Base-by-base conservation (phyloP, 1,140 invertebrate genomes). In the Drosophila repletoides region DNA sequence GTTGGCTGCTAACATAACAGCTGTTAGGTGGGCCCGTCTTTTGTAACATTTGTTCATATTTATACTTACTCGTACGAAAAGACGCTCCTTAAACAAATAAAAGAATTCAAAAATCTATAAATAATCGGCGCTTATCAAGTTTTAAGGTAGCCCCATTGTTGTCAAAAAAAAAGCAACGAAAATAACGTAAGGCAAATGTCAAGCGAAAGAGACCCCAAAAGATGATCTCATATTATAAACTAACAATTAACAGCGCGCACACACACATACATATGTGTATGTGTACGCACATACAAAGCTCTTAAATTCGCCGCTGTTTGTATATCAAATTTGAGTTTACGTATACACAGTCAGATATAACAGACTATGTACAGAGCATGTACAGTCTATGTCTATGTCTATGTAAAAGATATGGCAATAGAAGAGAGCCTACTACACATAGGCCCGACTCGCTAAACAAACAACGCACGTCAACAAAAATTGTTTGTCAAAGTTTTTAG, bases 401-500 rank as follows among this genome's bases (percentile, higher is more conserved):
- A 22, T 53, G 49, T 53, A 46, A 65, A 26, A 65, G 64, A 59
- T 67, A 67, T 45, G 46, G 56, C 64, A 21, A 56, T 43, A 31
- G n/a, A n/a, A n/a, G n/a, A n/a, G 36, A 41, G 38, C 19, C 46
- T 33, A 48, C 43, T 46, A 26, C 29, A 28, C n/a, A 46, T 63
- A 68, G 46, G 53, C 52, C 52, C 51, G 41, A 63, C 67, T 66
- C 51, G 70, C 65, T 71, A 64, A 61, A 72, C 75, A 83, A 84
- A 83, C 79, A 84, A 69, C 66, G 38, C 55, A 76, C 66, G 74
- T 72, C 73, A 76, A 83, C 70, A 43, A 74, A 74, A 79, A 84
- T 74, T 84, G 79, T 83, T 83, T 83, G 79, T 83, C 80, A 83
- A 83, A 83, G 79, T 83, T 83, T 84, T 83, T 80, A 76, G 79